A percentile compares a stretch with the other conserved stretches of the same genome.
Conservation (phyloP, 2,113 vertebrate species). For the Probosciger aterrimus region DNA sequence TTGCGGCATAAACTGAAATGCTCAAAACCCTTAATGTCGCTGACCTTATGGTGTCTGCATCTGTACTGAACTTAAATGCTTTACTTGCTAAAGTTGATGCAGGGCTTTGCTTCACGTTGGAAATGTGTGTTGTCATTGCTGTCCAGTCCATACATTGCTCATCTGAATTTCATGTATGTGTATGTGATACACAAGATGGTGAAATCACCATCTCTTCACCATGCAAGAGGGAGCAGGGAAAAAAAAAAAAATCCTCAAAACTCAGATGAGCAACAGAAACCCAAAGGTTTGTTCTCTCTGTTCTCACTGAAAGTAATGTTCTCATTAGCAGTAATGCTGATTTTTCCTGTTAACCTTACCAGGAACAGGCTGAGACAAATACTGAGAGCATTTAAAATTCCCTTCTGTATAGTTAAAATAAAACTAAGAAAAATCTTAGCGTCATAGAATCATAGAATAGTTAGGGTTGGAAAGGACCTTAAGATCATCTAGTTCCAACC, state of each 20-base stretch:
- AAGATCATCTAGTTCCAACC: too few species aligned
- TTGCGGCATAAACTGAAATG: background rate
- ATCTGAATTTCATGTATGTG: fast-evolving
- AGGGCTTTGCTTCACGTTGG: background rate
- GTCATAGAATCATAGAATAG: too few species aligned
- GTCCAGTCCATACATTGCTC: fast-evolving
- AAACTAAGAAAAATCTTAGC: background rate
- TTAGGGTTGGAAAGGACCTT: too few species aligned
- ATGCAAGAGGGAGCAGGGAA: background rate
- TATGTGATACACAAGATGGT: background rate
- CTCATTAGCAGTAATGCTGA: background rate
- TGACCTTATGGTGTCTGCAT: background rate
- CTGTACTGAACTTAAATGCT: background rate
- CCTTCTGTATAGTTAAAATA: background rate
- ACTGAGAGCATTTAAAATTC: background rate
- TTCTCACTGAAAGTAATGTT: background rate
- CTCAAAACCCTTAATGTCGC: background rate
- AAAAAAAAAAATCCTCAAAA: background rate
- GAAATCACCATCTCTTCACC: background rate
- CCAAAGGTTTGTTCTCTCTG: background rate
- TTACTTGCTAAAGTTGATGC: background rate
- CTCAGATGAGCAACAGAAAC: background rate
- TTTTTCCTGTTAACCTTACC: background rate
- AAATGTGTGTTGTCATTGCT: fast-evolving
- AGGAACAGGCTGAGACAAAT: background rate